phyloP scores from a whole-genome alignment of 2,797 vertebrate species.

The Coluber constrictor region DNA sequence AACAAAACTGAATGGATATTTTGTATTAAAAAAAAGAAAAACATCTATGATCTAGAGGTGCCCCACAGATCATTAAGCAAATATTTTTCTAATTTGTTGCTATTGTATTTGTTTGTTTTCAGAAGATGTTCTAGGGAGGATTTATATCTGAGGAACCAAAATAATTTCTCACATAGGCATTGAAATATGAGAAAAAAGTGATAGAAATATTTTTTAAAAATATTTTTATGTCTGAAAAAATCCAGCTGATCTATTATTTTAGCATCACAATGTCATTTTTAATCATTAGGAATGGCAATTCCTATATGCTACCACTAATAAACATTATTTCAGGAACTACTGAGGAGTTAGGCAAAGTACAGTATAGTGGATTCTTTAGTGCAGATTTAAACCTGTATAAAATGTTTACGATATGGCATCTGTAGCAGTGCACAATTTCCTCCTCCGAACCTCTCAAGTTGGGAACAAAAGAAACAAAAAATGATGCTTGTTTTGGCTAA shows the following conservation, averaged over 20 bases:
- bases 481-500: not conserved
- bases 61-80: not conserved
- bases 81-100: not conserved
- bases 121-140: not conserved
- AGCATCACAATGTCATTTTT: not conserved
- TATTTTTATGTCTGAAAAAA: not conserved
- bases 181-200: not conserved
- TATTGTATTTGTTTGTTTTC: not conserved
- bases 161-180: not conserved
- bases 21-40: too few relatives aligned
- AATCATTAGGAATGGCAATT: not conserved
- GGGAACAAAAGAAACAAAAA: not conserved
- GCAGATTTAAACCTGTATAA: not conserved
- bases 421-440: not conserved
- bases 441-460: not conserved
- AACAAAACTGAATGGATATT: constrained; percentile 7
- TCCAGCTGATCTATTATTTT: not conserved
- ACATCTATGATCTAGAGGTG: not conserved
- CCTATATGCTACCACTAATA: not conserved
- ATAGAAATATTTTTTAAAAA: not conserved
- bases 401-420: not conserved
- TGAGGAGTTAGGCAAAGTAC: not conserved
- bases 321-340: not conserved
- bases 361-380: not conserved
- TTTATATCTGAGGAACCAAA: not conserved